These are phyloP conservation scores for Falcunculus frontatus DNA, from an alignment of 2,113 vertebrate species.

Conservation along the genomic window DNA sequence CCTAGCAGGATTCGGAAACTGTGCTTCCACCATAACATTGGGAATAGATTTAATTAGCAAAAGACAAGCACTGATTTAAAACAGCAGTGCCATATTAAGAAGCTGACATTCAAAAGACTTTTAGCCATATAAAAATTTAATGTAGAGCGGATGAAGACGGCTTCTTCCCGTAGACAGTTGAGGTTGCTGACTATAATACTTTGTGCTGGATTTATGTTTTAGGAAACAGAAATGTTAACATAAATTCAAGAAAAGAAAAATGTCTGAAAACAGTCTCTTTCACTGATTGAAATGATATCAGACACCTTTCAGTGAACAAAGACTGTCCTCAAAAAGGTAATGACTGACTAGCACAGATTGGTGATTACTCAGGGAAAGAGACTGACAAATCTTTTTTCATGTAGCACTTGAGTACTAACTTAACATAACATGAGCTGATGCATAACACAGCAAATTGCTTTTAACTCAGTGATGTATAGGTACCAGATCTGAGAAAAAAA, in stretches of 20 bases:
- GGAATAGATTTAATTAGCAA: background rate
- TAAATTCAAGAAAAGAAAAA: background rate
- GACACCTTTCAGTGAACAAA: background rate
- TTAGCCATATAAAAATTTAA: background rate
- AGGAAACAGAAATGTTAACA: background rate
- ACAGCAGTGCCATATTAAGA: background rate
- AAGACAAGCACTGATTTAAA: background rate
- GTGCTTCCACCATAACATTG: background rate
- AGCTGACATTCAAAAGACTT: background rate
- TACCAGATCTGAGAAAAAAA: background rate
- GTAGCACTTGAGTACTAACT: background rate
- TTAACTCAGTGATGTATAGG: background rate
- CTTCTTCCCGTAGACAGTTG: background rate
- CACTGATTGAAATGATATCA: background rate
- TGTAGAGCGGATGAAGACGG: background rate
- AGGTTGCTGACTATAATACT: background rate
- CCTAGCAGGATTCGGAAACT: background rate
- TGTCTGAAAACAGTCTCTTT: background rate
- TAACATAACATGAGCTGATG: background rate
- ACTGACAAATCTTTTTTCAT: background rate
- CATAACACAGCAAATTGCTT: background rate
- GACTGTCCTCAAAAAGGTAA: background rate
- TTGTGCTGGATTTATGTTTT: background rate
- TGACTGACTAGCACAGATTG: background rate
- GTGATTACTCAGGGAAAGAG: background rate